Base-by-base conservation (phyloP, 2,797 vertebrate species). In the Staurois parvus region DNA sequence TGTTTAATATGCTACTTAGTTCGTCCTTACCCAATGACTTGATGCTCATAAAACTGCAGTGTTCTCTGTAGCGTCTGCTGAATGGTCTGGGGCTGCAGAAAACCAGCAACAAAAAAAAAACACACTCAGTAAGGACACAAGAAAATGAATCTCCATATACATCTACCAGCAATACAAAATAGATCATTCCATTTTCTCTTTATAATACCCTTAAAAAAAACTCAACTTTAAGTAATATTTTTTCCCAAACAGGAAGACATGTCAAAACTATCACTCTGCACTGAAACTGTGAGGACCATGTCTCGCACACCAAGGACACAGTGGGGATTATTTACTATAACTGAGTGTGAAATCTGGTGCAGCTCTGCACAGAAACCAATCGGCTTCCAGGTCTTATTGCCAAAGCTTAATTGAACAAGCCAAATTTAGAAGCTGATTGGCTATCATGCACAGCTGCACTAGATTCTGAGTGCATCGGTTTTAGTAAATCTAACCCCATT, bases 41-140 rank as follows among this genome's bases (percentile, higher is more conserved):
- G 96, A 89, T 96, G 95, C 87, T 96, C 96, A 93, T 98, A 98
- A 93, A 96, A 94, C 79, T 97, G 95, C 88, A 99, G 89, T 8
- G 98, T 99, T 93, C 96, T 96, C 93, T 98, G 96, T 67, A 99
- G 94, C 91, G 97, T 98, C 87, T 97, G 96, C 89, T 94, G 96
- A 92, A 99, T 97, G 79, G 95, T 99, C 94, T 98, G 97, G 30
- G 95, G 97, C 98, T 99, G 90, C 0, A 90, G 89, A 88, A 92
- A 19, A n/a, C n/a, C n/a, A n/a, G 91, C 91, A 52, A 66, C 2
- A 59, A 52, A 56, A 89, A 94, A 29, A 82, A 82, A 81, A 69
- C 24, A 67, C 2, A 28, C 6, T 85, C 74, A 75, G 15, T 28
- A 15, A 17, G 52, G 26, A 21, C 28, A 21, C 28, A 21, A 68